phyloP scores from a whole-genome alignment of 2,888 invertebrate species.

The Saturnia pavonia region DNA sequence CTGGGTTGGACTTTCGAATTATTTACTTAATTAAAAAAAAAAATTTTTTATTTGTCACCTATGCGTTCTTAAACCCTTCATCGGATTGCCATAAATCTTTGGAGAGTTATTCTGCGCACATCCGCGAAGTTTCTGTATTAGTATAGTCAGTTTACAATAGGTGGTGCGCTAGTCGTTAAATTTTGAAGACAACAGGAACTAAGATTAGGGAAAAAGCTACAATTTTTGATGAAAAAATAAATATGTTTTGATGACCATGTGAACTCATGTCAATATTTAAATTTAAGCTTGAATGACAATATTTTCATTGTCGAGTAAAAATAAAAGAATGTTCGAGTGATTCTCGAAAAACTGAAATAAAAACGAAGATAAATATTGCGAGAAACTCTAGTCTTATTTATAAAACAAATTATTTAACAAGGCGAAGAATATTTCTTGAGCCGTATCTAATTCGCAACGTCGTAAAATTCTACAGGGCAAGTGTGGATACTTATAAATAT shows the following conservation, averaged over 20 bases:
- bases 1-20: too few relatives aligned
- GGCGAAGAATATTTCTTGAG: conserved; percentile 35
- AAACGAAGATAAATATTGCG: conserved; percentile 34
- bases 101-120: too few relatives aligned
- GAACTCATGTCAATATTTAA: not conserved
- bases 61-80: too few relatives aligned
- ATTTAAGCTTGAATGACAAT: not conserved
- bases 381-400: conserved; percentile 28
- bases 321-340: conserved; percentile 6
- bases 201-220: too few relatives aligned
- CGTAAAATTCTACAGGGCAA: conserved; percentile 48
- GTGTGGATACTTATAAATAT: conserved; percentile 51
- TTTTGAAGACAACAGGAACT: too few relatives aligned
- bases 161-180: too few relatives aligned
- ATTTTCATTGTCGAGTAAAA: not conserved
- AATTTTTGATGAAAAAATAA: not conserved
- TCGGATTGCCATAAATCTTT: too few relatives aligned
- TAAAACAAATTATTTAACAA: conserved; percentile 40
- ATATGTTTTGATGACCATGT: not conserved
- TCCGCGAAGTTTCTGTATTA: too few relatives aligned
- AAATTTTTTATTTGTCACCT: too few relatives aligned
- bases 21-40: too few relatives aligned
- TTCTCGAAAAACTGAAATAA: conserved; percentile 8
- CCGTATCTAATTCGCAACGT: conserved; percentile 52
- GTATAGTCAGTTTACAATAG: too few relatives aligned